A percentile compares a stretch with the other conserved stretches of the same genome.
Conservation (phyloP, 2,113 vertebrate genomes). For the Sarotherodon lohbergeri region DNA sequence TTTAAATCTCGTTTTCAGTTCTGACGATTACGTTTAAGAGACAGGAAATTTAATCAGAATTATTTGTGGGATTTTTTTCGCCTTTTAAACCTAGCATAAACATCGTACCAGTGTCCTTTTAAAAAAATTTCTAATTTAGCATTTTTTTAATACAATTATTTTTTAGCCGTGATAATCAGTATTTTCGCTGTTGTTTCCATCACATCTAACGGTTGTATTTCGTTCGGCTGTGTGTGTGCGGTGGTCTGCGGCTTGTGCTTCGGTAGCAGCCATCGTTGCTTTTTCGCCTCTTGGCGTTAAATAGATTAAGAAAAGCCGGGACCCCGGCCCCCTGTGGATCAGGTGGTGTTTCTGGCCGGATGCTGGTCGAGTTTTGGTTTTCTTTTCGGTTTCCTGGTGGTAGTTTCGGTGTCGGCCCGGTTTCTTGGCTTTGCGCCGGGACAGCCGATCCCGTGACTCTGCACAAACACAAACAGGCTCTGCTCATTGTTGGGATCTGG, state of each 20-base stretch:
- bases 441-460: conserved; percentile 42
- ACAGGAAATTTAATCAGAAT: neutral
- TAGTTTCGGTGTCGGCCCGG: neutral
- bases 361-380: conserved; percentile 4
- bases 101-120: neutral
- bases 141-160: fast-evolving
- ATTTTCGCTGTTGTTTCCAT: fast-evolving
- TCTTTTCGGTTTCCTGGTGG: conserved; percentile 17
- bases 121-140: neutral
- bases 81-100: neutral
- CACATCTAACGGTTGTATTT: neutral
- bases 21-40: fast-evolving
- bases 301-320: fast-evolving
- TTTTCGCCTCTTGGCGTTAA: fast-evolving
- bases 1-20: fast-evolving
- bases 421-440: neutral
- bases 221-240: neutral
- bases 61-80: neutral
- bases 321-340: fast-evolving
- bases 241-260: neutral
- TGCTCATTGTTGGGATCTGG: neutral
- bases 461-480: neutral
- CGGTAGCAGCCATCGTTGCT: neutral
- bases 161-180: fast-evolving
- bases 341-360: neutral